Base-by-base conservation (phyloP, 1,140 invertebrate genomes). In the Hyposmocoma kahamanoa region DNA sequence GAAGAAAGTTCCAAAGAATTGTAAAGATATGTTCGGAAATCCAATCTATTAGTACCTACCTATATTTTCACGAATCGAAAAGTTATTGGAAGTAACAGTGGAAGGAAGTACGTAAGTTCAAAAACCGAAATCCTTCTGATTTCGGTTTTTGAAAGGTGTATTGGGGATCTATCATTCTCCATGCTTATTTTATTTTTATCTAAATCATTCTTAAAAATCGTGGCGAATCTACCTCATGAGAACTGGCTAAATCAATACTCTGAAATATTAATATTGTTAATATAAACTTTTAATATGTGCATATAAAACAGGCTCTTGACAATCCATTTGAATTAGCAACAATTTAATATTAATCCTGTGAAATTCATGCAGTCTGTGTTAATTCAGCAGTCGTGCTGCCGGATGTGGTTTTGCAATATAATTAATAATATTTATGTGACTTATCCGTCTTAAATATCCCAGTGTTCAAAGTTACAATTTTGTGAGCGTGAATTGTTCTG, bases 1-100 rank as follows among this genome's bases (percentile, higher is more conserved):
- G 70, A 72, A 67, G 65, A 75, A 72, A 72, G 70, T 72, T 71
- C 72, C 69, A 71, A 77, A 70, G 67, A 72, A 72, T 57, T 72
- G 64, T 69, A 68, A 63, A 76, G 55, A 72, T 71, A 79, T 74
- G 74, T 67, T 70, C 73, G 70, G 72, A 68, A 66, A 72, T 77
- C 68, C 72, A 68, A 61, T 70, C 68, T 81, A 74, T 75, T 72
- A 62, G 55, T 59, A 62, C 63, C n/a, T n/a, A n/a, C n/a, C 61
- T 64, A 77, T 81, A 80, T 73, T 82, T 82, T 81, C 78, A 80
- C 81, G 79, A 84, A 84, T 81, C 77, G 56, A 73, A 72, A 70
- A 70, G 55, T 67, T 61, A 59, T 62, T 65, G 56, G 54, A 53
- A 69, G 56, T 60, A 50, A 66, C 56, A 70, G 51, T 49, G 53